Percentiles rank a stretch among this genome's conserved stretches.
phyloP scores from a whole-genome alignment of 1,140 invertebrate species.

The Musca vetustissima region DNA sequence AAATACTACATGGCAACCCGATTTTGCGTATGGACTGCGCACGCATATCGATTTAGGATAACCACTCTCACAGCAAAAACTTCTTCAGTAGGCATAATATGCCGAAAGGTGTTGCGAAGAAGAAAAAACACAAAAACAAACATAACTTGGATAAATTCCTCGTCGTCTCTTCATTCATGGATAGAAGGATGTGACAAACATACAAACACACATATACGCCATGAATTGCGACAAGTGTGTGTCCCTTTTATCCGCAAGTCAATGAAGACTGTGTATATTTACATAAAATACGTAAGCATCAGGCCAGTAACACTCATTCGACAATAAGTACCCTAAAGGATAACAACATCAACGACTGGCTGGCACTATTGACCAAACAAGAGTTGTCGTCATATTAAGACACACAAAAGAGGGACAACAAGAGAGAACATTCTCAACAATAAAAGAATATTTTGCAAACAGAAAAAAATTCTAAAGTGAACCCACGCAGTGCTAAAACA shows the following conservation, averaged over 20 bases:
- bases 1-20: constrained; percentile 6
- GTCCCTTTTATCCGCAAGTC: constrained; percentile 8
- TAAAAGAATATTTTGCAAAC: background rate
- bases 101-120: constrained; percentile 10
- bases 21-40: constrained; percentile 21
- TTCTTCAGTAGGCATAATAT: background rate
- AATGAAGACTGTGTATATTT: constrained; percentile 11
- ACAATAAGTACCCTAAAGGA: constrained; percentile 21
- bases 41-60: constrained; percentile 27
- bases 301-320: constrained; percentile 4
- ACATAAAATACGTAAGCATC: constrained; percentile 20
- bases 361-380: background rate
- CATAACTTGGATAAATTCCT: constrained; percentile 9
- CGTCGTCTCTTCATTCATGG: constrained; percentile 10
- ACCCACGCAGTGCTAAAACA: no score
- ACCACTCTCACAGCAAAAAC: background rate
- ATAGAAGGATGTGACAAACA: background rate
- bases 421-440: background rate
- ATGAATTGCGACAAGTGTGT: constrained; percentile 14
- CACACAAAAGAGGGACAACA: background rate
- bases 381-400: background rate
- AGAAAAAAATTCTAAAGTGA: constrained; percentile 6
- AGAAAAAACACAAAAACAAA: constrained; percentile 25
- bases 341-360: background rate
- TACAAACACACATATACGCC: background rate